Evolutionary conservation across 2,113 vertebrate species (phyloP).

Genomic region (Nestor notabilis): DNA sequence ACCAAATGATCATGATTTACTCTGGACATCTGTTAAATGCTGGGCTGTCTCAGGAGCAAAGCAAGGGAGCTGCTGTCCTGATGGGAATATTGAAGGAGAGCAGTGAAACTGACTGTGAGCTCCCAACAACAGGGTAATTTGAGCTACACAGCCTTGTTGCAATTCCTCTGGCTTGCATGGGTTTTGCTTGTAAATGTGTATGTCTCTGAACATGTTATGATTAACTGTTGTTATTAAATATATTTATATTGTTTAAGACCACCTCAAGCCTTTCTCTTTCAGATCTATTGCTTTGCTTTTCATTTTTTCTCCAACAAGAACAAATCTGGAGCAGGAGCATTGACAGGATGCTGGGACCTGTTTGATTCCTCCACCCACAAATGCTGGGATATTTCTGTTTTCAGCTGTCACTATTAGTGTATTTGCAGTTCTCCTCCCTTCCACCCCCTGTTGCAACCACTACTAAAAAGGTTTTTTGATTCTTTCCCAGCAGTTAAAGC

Average conservation of each 20-base stretch:
- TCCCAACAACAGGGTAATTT: not conserved
- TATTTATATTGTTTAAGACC: not conserved
- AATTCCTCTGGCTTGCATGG: not conserved
- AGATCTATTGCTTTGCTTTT: not conserved
- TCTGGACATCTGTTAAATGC: conserved; percentile 39
- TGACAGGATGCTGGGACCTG: not conserved
- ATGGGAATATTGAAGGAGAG: conserved; percentile 17
- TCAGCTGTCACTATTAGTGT: conserved; percentile 36
- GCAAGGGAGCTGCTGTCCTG: conserved; percentile 7
- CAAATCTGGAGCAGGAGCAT: not conserved
- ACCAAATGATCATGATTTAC: conserved; percentile 31
- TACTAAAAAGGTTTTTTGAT: not conserved
- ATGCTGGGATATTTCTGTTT: conserved; percentile 25
- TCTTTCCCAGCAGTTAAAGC: not conserved
- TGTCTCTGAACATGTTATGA: not conserved
- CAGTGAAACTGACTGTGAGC: not conserved
- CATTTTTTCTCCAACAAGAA: not conserved
- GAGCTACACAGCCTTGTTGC: not conserved
- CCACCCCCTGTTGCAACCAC: not conserved
- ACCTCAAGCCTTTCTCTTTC: not conserved
- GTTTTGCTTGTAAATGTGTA: not conserved
- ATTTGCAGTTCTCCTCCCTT: conserved; percentile 26
- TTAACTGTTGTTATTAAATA: not conserved
- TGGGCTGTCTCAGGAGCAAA: conserved; percentile 12
- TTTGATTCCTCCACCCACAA: not conserved